Base-by-base conservation (phyloP, 1,140 invertebrate species). In the Asobara japonica region DNA sequence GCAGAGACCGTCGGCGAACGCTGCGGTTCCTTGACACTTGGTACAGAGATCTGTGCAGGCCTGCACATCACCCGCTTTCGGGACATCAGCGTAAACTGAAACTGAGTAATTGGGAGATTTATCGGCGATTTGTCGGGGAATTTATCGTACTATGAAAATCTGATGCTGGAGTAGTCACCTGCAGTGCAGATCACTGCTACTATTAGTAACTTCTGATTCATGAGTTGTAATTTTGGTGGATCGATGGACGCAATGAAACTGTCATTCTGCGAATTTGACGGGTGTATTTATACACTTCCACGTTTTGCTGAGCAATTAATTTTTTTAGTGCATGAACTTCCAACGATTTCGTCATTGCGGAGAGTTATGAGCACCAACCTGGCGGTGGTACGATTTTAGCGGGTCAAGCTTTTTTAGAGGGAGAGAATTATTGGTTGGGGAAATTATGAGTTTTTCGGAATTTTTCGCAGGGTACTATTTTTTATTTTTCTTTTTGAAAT, bases 21-120 rank as follows among this genome's bases (percentile, higher is more conserved):
- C 36, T 30, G 66, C 69, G 8, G 68, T 51, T 29, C 69, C 71
- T 4, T 67, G 66, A 64, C 73, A 76, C 62, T 61, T 56, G 33
- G 13, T 22, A 22, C 78, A 79, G 4, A 78, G 33, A 5, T 77
- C 29, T 10, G 16, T 64, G 31, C 78, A 79, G 4, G 29, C 75
- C 48, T 74, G 31, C 6, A 29, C 41, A 69, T 76, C 68, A 27
- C 72, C 73, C 41, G 45, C 41, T 2, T 67, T 66, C 7, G 72
- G 27, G 33, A 73, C 18, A 33, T 64, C 41, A 30, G 69, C 38
- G 29, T 33, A n/a, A 71, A 69, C 73, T 73, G 60, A 38, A 65
- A 61, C 20, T 74, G 10, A 30, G 31, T n/a, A 61, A 62, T 38
- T 69, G 60, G 10, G 16, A 31, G 8, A 31, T 62, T 30, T 30